A percentile compares a stretch with the other conserved stretches of the same genome.
Evolutionary conservation across 1,140 invertebrate genomes (phyloP).

Genomic region (Leptoteleia sp.): DNA sequence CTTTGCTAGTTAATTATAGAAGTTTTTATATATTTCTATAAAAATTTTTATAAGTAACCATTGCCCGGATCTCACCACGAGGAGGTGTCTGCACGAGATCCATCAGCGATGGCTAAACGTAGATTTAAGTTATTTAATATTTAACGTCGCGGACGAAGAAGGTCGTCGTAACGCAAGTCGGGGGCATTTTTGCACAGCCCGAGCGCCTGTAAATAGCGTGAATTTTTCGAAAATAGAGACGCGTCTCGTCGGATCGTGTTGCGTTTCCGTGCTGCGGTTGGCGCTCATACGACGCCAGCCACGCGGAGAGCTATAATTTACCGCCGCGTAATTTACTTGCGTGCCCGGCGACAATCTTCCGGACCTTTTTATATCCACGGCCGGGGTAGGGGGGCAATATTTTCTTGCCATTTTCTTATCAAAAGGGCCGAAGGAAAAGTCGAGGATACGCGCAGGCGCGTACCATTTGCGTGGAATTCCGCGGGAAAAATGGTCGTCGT

Average conservation of each 20-base stretch:
- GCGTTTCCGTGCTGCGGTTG: slow-evolving; percentile 57
- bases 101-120: too few species aligned
- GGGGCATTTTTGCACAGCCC: slow-evolving; percentile 21
- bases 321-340: slow-evolving; percentile 50
- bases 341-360: slow-evolving; percentile 49
- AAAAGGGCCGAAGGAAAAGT: slow-evolving; percentile 33
- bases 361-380: slow-evolving; percentile 18
- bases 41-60: too few species aligned
- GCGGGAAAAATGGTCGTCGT: background rate
- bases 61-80: too few species aligned
- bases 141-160: slow-evolving; percentile 19
- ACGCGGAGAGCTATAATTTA: slow-evolving; percentile 47
- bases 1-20: too few species aligned
- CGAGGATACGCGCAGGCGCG: too few species aligned
- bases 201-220: slow-evolving; percentile 20
- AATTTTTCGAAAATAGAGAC: slow-evolving; percentile 58
- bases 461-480: slow-evolving; percentile 14
- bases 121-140: too few species aligned
- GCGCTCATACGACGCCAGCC: slow-evolving; percentile 35
- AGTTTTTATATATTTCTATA: too few species aligned
- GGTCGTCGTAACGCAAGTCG: slow-evolving; percentile 49
- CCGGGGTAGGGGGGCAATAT: slow-evolving; percentile 1
- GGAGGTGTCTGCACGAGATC: too few species aligned
- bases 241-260: slow-evolving; percentile 53
- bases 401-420: slow-evolving; percentile 46